Conservation (phyloP, 1,140 invertebrate species). For the Bicyclus anynana region DNA sequence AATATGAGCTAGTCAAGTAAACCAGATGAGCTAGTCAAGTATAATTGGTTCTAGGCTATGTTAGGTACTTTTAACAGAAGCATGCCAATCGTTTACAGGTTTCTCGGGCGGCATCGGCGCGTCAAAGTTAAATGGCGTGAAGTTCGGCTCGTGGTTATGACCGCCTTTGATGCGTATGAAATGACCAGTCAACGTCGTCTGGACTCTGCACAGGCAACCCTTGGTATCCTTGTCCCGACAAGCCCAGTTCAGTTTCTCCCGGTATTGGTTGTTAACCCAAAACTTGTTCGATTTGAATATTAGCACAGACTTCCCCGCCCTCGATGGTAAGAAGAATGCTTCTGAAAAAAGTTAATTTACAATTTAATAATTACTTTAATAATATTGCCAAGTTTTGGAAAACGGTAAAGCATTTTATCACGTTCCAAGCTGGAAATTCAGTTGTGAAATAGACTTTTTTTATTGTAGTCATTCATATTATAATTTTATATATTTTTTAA, state of each 20-base stretch:
- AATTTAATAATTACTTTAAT: constrained; percentile 6
- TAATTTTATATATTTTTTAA: no score
- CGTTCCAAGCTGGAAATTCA: no score
- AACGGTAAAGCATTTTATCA: no score
- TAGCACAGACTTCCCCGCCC: constrained; percentile 66
- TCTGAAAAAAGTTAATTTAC: constrained; percentile 41
- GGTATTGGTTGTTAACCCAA: constrained; percentile 69
- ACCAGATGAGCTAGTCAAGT: no score
- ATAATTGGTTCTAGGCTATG: no score
- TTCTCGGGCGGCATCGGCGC: constrained; percentile 26
- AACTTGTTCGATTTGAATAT: constrained; percentile 68
- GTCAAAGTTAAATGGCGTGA: constrained; percentile 55
- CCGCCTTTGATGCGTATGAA: constrained; percentile 58
- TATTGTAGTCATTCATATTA: no score
- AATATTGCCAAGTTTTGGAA: no score
- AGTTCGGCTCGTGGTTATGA: constrained; percentile 63
- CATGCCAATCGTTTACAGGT: constrained; percentile 28
- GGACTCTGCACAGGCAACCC: constrained; percentile 61
- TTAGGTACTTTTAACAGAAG: constrained; percentile 21
- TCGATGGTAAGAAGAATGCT: constrained; percentile 65
- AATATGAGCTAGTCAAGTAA: no score
- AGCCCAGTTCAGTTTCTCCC: constrained; percentile 67
- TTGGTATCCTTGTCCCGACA: constrained; percentile 64
- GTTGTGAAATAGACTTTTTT: no score
- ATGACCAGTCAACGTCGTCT: constrained; percentile 58